These are phyloP conservation scores for Heliconius hewitsoni DNA, from an alignment of 1,140 invertebrate genomes.

Conservation along the genomic window DNA sequence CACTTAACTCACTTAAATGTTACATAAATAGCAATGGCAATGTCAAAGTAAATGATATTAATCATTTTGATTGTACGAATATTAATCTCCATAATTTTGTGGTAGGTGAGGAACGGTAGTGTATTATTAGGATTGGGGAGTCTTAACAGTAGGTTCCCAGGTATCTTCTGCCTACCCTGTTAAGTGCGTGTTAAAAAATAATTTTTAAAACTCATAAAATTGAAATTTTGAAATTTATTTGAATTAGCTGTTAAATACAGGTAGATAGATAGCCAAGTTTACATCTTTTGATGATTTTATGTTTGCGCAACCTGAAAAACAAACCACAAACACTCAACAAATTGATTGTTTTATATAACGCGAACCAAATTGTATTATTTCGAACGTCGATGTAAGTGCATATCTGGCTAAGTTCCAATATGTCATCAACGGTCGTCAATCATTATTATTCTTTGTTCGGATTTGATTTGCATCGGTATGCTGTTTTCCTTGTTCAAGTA, in stretches of 20 bases:
- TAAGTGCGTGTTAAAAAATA: too few relatives aligned
- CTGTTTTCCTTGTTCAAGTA: constrained; percentile 27
- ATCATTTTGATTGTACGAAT: neutral
- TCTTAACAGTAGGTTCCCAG: too few relatives aligned
- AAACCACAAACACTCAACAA: constrained; percentile 33
- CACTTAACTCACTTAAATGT: neutral
- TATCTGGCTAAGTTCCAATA: constrained; percentile 39
- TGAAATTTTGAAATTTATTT: too few relatives aligned
- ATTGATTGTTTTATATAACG: constrained; percentile 43
- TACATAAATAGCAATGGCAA: neutral
- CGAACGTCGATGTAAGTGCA: constrained; percentile 32
- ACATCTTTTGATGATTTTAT: neutral
- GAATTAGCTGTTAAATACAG: neutral
- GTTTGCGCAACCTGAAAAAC: constrained; percentile 34
- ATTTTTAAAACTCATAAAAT: too few relatives aligned
- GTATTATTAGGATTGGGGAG: too few relatives aligned
- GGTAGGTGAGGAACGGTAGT: too few relatives aligned
- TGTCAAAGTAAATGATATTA: neutral
- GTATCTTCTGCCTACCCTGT: too few relatives aligned
- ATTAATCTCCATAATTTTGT: too few relatives aligned
- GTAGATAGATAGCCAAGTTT: neutral
- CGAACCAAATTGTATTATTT: constrained; percentile 28
- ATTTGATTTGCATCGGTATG: constrained; percentile 40
- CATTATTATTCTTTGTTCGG: constrained; percentile 45
- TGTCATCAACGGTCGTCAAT: constrained; percentile 39